Evolutionary conservation across 2,888 invertebrate species (phyloP), one percentile per base, ranked within the genome.

Genomic region (Drosophila longiperda): DNA sequence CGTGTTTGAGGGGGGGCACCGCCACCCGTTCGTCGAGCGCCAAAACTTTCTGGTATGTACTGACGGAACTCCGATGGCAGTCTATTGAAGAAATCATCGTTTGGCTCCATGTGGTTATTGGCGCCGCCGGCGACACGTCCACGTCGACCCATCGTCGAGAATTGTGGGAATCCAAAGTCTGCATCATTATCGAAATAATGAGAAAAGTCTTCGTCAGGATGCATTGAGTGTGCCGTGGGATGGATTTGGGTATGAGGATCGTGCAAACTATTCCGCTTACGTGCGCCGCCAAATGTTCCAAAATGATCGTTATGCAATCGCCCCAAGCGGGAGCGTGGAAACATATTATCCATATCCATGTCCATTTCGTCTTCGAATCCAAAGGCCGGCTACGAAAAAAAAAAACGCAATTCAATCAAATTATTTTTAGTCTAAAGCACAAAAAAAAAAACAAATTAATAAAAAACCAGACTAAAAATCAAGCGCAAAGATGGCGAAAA

Each of bases 11-110:
- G 60, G 7, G 53, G 70, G 23, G 40, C 57, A 23, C 38, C 42
- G 20, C 73, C 63, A 71, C 71, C 79, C 45, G 75, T 66, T 8
- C 92, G 91, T 38, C 92, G 85, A 33, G 91, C 82, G 2, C 90
- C 91, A 75, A 93, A 93, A 33, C 85, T 73, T 34, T 92, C 93
- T 17, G 93, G 93, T 78, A 93, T 92, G 59, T 92, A 92, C 61
- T 93, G 92, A 26, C 93, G 86, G 72, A 93, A 93, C 82, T 93
- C 92, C n/a, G 92, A 89, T 60, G 93, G 93, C 73, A 93, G 80
- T 69, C 92, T 88, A 75, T 92, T 91, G 42, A 93, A 93, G 80
- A 93, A 92, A 71, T 92, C 91, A 78, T 90, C 86, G 42, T 91
- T 92, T 36, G 83, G 81, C 26, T 89, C 81, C 38, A 87, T 81